Conservation (phyloP, 2,113 vertebrate genomes). For the Eudorcas thomsonii region DNA sequence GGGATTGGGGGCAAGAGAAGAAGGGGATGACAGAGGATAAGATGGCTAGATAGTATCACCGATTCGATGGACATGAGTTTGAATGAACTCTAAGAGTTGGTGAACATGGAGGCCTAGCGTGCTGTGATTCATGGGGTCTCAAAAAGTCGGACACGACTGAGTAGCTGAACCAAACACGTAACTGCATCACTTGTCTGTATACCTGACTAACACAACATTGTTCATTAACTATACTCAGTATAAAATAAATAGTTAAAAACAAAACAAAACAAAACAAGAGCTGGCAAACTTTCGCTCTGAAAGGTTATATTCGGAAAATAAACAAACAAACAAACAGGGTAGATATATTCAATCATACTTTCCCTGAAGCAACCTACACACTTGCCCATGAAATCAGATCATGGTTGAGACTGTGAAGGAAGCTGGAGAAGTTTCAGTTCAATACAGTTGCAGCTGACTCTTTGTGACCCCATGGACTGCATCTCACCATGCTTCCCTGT, state of each 20-base stretch:
- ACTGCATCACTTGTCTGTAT: neutral
- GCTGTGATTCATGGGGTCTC: too few relatives aligned
- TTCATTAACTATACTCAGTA: neutral
- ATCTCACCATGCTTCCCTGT: neutral
- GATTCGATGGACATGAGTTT: too few relatives aligned
- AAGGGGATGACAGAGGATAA: too few relatives aligned
- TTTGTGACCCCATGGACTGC: neutral
- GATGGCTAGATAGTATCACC: too few relatives aligned
- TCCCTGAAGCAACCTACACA: neutral
- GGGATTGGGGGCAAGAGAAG: too few relatives aligned
- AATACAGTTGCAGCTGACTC: neutral
- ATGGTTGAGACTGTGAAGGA: neutral
- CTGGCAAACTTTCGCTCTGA: rapidly evolving
- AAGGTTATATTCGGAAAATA: neutral
- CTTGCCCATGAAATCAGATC: neutral
- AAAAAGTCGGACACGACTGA: too few relatives aligned
- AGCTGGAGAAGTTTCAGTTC: neutral
- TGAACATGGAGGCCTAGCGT: too few relatives aligned
- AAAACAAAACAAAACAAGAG: neutral
- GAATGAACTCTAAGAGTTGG: too few relatives aligned
- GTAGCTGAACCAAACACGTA: neutral
- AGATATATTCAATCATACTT: neutral
- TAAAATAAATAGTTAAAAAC: neutral
- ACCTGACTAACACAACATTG: neutral
- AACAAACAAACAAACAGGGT: neutral